phyloP scores from a whole-genome alignment of 2,113 vertebrate species.

The Brachyistius frenatus region DNA sequence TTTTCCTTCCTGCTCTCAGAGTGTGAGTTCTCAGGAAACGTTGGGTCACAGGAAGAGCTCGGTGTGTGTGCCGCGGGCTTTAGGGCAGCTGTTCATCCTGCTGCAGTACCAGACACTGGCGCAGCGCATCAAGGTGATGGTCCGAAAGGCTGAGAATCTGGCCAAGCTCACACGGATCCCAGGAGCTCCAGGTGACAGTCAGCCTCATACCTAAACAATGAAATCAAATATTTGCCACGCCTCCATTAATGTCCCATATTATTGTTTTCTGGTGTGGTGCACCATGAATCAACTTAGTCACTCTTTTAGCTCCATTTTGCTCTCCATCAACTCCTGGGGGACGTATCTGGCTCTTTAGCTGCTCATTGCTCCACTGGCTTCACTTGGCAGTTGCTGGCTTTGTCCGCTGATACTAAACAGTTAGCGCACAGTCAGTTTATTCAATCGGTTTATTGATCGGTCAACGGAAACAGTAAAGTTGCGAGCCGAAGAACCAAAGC shows the following conservation, averaged over 20 bases:
- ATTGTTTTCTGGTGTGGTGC: too few relatives aligned
- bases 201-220: background rate
- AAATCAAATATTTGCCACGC: background rate
- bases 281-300: too few relatives aligned
- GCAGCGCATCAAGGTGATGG: slow-evolving; percentile 87
- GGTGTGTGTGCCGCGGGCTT: slow-evolving; percentile 23
- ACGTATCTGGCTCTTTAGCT: too few relatives aligned
- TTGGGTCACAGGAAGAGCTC: slow-evolving; percentile 40
- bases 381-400: too few relatives aligned
- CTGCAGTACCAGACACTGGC: slow-evolving; percentile 87
- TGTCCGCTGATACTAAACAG: too few relatives aligned
- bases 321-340: too few relatives aligned
- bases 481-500: too few relatives aligned
- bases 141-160: slow-evolving; percentile 85
- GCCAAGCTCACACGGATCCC: slow-evolving; percentile 81
- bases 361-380: too few relatives aligned
- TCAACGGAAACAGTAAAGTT: too few relatives aligned
- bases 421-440: too few relatives aligned
- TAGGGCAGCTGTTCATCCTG: slow-evolving; percentile 86
- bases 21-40: slow-evolving; percentile 67
- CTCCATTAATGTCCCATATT: background rate
- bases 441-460: too few relatives aligned
- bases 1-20: slow-evolving; percentile 65
- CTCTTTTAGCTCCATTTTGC: too few relatives aligned
- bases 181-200: slow-evolving; percentile 81